These are phyloP conservation scores for Diplolepis rosae DNA, from an alignment of 2,888 invertebrate species.

Conservation along the genomic window DNA sequence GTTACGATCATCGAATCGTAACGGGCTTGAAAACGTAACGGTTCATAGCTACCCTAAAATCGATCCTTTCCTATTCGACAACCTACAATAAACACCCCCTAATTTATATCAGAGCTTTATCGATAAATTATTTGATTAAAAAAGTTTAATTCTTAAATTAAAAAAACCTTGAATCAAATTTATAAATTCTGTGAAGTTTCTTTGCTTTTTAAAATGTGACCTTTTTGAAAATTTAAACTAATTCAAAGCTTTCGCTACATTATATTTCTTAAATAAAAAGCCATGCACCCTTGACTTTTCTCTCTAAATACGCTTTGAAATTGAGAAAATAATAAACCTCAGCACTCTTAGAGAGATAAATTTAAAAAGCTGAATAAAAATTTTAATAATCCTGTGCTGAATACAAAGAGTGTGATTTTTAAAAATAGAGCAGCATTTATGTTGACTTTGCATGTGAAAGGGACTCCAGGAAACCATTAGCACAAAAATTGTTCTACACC, in stretches of 20 bases:
- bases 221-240: too few relatives aligned
- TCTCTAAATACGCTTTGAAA: neutral
- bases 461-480: neutral
- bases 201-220: too few relatives aligned
- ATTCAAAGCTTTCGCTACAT: too few relatives aligned
- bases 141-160: too few relatives aligned
- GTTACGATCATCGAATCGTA: slow-evolving; percentile 13
- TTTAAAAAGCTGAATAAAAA: neutral
- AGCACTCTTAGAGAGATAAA: neutral
- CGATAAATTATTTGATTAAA: too few relatives aligned
- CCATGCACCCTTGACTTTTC: neutral
- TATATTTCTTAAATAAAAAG: too few relatives aligned
- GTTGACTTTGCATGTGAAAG: neutral
- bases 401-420: neutral
- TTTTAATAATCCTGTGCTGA: neutral
- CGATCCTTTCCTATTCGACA: neutral
- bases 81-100: neutral
- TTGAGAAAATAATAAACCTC: neutral
- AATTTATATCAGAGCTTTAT: neutral
- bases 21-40: neutral
- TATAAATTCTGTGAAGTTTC: too few relatives aligned
- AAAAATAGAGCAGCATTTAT: neutral
- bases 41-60: neutral
- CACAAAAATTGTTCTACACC: too few relatives aligned
- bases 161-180: too few relatives aligned